Evolutionary conservation across 2,113 vertebrate species (phyloP).

Genomic region (Saguinus imperator): DNA sequence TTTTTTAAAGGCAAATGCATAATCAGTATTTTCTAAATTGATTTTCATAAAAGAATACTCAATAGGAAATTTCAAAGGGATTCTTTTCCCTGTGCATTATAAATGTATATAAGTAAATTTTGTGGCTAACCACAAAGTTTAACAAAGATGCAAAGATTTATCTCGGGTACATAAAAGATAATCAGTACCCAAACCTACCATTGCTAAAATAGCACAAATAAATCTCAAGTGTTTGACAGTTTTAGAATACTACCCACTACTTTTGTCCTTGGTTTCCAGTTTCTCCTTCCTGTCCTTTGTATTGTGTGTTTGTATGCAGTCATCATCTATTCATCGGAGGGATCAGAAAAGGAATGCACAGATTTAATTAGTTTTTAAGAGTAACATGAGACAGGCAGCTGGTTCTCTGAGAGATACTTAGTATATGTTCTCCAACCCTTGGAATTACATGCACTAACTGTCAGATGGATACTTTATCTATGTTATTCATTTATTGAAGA

Average conservation of each 20-base stretch:
- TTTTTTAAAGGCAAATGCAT: not conserved
- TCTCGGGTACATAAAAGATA: not conserved
- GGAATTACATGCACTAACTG: not conserved
- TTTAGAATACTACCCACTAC: not conserved
- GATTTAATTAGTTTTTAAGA: conserved; percentile 25
- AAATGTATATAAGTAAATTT: conserved; percentile 1
- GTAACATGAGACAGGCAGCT: conserved; percentile 47
- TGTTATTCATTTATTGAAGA: not conserved
- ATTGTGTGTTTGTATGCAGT: not conserved
- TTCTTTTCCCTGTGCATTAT: not conserved
- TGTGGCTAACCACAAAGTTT: not conserved
- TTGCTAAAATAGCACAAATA: not conserved
- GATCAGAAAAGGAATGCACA: not conserved
- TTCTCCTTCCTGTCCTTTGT: not conserved
- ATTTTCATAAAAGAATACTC: not conserved
- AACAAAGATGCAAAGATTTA: not conserved
- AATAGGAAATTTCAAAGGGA: not conserved
- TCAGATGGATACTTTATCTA: not conserved
- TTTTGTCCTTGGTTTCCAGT: not conserved
- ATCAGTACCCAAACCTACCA: not conserved
- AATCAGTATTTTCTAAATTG: not conserved
- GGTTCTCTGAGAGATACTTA: not conserved
- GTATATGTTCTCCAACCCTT: not conserved
- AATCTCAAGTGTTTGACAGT: not conserved
- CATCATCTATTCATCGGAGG: not conserved